A percentile compares a stretch with the other conserved stretches of the same genome.
Evolutionary conservation across 2,797 vertebrate species (phyloP).

Genomic region (Morelia viridis): DNA sequence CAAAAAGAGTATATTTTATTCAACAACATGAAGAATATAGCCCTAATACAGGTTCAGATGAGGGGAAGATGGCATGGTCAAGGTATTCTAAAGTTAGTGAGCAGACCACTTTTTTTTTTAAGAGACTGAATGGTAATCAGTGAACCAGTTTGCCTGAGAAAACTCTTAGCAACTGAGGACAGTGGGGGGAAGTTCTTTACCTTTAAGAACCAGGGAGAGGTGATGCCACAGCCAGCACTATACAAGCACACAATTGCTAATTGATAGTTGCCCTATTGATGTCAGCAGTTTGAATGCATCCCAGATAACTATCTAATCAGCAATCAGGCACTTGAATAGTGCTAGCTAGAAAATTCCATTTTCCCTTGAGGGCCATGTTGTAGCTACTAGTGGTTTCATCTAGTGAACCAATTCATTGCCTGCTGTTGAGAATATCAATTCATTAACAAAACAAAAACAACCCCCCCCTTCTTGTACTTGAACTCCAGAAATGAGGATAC

Average conservation of each 20-base stretch:
- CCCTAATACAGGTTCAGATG: background rate
- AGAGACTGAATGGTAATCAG: background rate
- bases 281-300: background rate
- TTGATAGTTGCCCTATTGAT: background rate
- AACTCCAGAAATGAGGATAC: background rate
- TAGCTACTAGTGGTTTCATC: background rate
- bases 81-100: background rate
- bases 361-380: background rate
- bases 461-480: background rate
- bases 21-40: background rate
- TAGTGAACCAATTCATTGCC: background rate
- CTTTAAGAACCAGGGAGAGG: background rate
- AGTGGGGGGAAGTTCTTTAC: background rate
- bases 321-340: background rate
- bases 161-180: background rate
- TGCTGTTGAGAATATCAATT: conserved; percentile 1
- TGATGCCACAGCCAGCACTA: background rate
- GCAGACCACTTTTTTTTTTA: background rate
- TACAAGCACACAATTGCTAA: background rate
- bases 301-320: background rate
- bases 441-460: background rate
- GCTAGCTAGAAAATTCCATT: background rate
- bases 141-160: background rate
- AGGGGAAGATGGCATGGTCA: background rate
- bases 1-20: background rate